Conservation (phyloP, 2,888 invertebrate species). For the Aethes cnicana region DNA sequence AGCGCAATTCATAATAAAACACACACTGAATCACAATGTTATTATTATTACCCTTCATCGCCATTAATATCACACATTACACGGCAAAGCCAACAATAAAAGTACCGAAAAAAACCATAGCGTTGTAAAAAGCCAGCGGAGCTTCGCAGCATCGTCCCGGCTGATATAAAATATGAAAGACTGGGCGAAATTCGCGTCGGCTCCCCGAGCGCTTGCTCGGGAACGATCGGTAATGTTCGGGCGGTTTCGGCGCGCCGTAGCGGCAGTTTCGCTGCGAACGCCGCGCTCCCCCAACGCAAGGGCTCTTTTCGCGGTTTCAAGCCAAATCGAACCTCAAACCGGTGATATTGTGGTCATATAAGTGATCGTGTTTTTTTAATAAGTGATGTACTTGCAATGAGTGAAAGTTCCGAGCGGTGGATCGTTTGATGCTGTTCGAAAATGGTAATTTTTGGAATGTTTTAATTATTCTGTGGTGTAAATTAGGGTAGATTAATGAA, state of each 20-base stretch:
- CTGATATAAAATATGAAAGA: constrained; percentile 82
- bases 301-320: constrained; percentile 35
- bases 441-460: constrained; percentile 65
- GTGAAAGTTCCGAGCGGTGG: too few species aligned
- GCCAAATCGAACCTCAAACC: constrained; percentile 44
- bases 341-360: constrained; percentile 62
- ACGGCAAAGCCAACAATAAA: constrained; percentile 57
- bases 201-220: constrained; percentile 49
- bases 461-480: constrained; percentile 38
- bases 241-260: constrained; percentile 63
- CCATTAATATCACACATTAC: constrained; percentile 68
- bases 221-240: constrained; percentile 52
- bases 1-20: constrained; percentile 47
- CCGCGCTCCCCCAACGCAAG: constrained; percentile 51
- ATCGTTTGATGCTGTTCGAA: constrained; percentile 67
- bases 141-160: constrained; percentile 73
- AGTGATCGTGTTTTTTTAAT: constrained; percentile 49
- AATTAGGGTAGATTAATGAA: constrained; percentile 26
- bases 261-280: constrained; percentile 69
- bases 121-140: constrained; percentile 74
- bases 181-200: constrained; percentile 70
- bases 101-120: constrained; percentile 59
- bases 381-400: constrained; percentile 60
- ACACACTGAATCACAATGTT: constrained; percentile 40
- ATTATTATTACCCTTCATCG: constrained; percentile 49